A percentile compares a stretch with the other conserved stretches of the same genome.
Conservation (phyloP, 2,797 vertebrate species). For the Typhlichthys eigenmanni region DNA sequence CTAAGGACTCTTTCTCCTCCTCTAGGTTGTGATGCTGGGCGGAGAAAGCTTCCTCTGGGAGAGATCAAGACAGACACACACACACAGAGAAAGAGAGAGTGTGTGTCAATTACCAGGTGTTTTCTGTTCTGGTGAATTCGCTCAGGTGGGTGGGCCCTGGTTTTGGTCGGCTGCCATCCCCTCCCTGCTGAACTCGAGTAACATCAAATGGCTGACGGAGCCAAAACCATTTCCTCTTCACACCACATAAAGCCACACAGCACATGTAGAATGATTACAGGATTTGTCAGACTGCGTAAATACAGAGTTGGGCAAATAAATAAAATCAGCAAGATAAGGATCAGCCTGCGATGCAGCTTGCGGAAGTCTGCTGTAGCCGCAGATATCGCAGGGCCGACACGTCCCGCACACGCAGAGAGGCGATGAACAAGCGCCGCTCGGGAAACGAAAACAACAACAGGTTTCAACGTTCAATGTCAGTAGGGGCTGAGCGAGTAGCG, state of each 20-base stretch:
- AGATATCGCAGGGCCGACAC: slow-evolving; percentile 25
- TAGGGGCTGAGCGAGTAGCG: no score
- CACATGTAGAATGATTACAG: slow-evolving; percentile 63
- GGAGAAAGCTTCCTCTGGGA: slow-evolving; percentile 85
- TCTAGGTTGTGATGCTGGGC: slow-evolving; percentile 83
- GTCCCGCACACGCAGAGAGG: slow-evolving; percentile 18
- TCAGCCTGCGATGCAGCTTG: slow-evolving; percentile 29
- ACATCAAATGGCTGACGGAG: slow-evolving; percentile 61
- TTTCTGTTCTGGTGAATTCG: slow-evolving; percentile 39
- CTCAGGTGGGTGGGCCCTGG: slow-evolving; percentile 62
- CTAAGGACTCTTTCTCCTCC: slow-evolving; percentile 85
- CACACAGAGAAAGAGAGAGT: slow-evolving; percentile 6
- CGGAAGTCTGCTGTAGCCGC: slow-evolving; percentile 29
- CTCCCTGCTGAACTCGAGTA: slow-evolving; percentile 28
- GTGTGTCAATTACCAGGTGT: slow-evolving; percentile 55
- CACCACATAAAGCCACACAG: slow-evolving; percentile 64
- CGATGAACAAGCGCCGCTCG: slow-evolving; percentile 19
- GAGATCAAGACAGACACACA: neutral
- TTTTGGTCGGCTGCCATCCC: slow-evolving; percentile 48
- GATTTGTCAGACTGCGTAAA: slow-evolving; percentile 59
- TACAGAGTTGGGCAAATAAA: slow-evolving; percentile 57
- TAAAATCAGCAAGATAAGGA: slow-evolving; percentile 49
- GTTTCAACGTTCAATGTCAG: neutral
- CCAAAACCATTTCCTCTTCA: slow-evolving; percentile 65
- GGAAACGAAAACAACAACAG: no score